Evolutionary conservation across 2,113 vertebrate species (phyloP), one percentile per base, ranked within the genome.

Genomic region (Gopherus flavomarginatus): DNA sequence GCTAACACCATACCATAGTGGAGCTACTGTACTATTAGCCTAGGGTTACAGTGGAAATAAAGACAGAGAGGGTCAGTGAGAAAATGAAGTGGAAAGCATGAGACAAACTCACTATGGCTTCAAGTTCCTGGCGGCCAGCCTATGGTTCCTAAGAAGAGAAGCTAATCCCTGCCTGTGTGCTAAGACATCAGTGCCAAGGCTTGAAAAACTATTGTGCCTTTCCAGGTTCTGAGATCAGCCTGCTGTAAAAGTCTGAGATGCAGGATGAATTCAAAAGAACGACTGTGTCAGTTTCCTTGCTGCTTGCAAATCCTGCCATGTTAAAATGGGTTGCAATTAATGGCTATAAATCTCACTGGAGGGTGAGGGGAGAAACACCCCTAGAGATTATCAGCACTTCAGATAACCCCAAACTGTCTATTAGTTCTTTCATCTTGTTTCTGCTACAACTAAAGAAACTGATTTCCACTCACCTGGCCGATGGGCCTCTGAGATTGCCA

Each of bases 221-320:
- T 53, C 52, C 52, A 65, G n/a, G 9, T 11, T 59, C 85, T 44
- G 21, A 84, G 83, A 82, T 50, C 2, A 2, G 29, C 35, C 21
- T 50, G 8, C 24, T 93, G 42, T n/a, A 21, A 91, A 93, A 92
- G 53, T 47, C 78, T 62, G 78, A 8, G 80, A 52, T 50, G n/a
- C n/a, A 80, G 53, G 81, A 19, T 88, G 47, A 89, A 81, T n/a
- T 57, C 57, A 44, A 85, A 94, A 56, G 19, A 24, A 21, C 2
- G 26, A n/a, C 49, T 35, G 59, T 38, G 26, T 78, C 22, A 0
- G 2, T 56, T 69, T 78, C 56, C 75, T 57, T 42, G 69, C 38
- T 13, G 81, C 62, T 96, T 78, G 86, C 69, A 85, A 92, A 88
- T 85, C 80, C 94, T 44, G 24, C 42, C 72, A 59, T 89, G 78